Conservation (phyloP, 2,888 invertebrate genomes). For the Andrena trimmerana region DNA sequence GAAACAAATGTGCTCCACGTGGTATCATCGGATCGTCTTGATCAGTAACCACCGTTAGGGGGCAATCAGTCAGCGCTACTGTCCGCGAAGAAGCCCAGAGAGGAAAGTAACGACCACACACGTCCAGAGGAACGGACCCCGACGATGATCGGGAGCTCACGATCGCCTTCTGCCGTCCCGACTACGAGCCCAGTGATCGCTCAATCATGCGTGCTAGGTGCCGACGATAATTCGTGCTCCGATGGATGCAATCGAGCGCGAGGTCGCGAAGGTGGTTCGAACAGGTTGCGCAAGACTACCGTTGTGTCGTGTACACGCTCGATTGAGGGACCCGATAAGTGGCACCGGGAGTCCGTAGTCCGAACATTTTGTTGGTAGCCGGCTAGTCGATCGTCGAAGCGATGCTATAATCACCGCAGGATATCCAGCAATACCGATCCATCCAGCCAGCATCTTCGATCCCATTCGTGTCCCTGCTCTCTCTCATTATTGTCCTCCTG, state of each 20-base stretch:
- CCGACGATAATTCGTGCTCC: conserved; percentile 74
- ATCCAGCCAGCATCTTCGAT: conserved; percentile 40
- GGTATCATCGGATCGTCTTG: conserved; percentile 61
- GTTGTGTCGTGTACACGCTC: conserved; percentile 65
- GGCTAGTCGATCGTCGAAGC: conserved; percentile 28
- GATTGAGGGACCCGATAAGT: conserved; percentile 68
- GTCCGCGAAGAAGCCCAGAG: conserved; percentile 45
- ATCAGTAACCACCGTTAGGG: conserved; percentile 64
- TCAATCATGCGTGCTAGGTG: conserved; percentile 74
- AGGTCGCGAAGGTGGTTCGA: conserved; percentile 72
- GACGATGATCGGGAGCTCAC: conserved; percentile 52
- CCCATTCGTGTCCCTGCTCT: conserved; percentile 40
- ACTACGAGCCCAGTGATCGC: conserved; percentile 66
- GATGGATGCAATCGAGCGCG: conserved; percentile 72
- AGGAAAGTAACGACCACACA: conserved; percentile 49
- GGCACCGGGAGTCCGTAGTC: conserved; percentile 58
- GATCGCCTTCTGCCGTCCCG: conserved; percentile 35
- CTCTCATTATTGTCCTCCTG: conserved; percentile 31
- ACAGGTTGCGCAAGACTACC: conserved; percentile 74
- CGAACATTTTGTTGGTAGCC: conserved; percentile 62
- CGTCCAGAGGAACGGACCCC: conserved; percentile 30
- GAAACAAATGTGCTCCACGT: conserved; percentile 40
- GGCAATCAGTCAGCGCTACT: conserved; percentile 69
- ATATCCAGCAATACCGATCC: conserved; percentile 56
- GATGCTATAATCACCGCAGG: conserved; percentile 59